Base-by-base conservation (phyloP, 1,140 invertebrate species). In the Triops longicaudatus region DNA sequence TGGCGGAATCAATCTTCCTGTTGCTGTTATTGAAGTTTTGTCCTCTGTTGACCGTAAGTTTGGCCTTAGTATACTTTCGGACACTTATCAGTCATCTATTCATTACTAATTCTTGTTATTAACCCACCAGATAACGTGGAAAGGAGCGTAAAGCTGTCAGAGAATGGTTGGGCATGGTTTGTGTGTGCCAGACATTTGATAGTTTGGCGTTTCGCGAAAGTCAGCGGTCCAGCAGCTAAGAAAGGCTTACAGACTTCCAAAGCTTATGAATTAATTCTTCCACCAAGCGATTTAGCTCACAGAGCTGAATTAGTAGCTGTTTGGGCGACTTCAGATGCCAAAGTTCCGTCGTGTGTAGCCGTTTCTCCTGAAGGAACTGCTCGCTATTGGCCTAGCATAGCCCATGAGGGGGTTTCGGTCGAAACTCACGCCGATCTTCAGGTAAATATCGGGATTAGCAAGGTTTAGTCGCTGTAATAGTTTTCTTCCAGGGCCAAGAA, bases 361-460 rank as follows among this genome's bases (percentile, higher is more conserved):
- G 93, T 96, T 0, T 97, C 95, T 12, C 95, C 96, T 28, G 95
- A 97, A 83, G 96, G 95, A n/a, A 87, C 91, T 43, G 90, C 95
- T 3, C 87, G 95, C 17, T 98, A 93, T 83, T 98, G 96, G 96
- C 87, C 93, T 0, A 94, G 91, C 37, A 90, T 98, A 63, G 91
- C 92, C 0, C 94, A 97, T 81, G 94, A 96, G 82, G 90, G 91
- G 4, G 89, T 90, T 10, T 95, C 91, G n/a, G 87, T 91, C 14
- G 95, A 97, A 84, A 89, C 91, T 28, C 91, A 88, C 80, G 91
- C 92, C 4, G 94, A 97, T 81, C 84, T 98, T 22, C 90, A 92
- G 7, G 85, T 85, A 77, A 77, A 50, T 75, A 22, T 1, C 5
- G 17, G 6, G 10, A 44, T 44, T 75, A 37, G 31, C 31, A 7